Percentiles rank a stretch among this genome's conserved stretches.
Conservation (phyloP, 2,113 vertebrate species). For the Scatophagus argus region DNA sequence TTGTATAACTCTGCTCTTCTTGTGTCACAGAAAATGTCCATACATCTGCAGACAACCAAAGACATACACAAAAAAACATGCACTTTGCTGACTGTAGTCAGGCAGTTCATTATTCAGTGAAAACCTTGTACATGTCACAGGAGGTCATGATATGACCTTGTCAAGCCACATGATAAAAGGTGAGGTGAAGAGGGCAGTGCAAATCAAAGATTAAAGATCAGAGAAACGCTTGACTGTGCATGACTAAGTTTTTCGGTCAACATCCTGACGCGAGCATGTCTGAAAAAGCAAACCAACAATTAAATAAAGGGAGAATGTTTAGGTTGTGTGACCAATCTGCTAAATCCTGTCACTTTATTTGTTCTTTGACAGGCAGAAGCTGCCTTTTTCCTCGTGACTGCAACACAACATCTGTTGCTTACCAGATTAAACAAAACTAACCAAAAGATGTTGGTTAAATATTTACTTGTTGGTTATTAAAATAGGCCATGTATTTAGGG, state of each 20-base stretch:
- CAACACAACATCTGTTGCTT: background rate
- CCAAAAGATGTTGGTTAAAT: no score
- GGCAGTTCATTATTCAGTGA: no score
- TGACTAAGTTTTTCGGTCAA: background rate
- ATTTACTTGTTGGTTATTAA: background rate
- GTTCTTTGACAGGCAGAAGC: background rate
- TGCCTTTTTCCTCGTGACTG: background rate
- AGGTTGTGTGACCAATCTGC: no score
- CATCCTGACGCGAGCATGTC: background rate
- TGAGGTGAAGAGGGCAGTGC: background rate
- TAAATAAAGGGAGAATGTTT: no score
- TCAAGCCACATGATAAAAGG: background rate
- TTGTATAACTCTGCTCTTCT: no score
- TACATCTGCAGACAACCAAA: no score
- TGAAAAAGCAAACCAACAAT: no score
- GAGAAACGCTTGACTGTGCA: background rate
- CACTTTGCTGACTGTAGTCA: no score
- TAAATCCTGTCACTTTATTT: background rate
- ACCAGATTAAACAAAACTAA: no score
- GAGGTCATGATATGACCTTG: background rate
- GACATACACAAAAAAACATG: background rate
- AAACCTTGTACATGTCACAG: background rate
- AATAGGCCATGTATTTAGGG: background rate
- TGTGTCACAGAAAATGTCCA: no score
- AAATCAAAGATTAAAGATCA: no score